Conservation (phyloP, 1,140 invertebrate species). For the Diuraphis noxia region DNA sequence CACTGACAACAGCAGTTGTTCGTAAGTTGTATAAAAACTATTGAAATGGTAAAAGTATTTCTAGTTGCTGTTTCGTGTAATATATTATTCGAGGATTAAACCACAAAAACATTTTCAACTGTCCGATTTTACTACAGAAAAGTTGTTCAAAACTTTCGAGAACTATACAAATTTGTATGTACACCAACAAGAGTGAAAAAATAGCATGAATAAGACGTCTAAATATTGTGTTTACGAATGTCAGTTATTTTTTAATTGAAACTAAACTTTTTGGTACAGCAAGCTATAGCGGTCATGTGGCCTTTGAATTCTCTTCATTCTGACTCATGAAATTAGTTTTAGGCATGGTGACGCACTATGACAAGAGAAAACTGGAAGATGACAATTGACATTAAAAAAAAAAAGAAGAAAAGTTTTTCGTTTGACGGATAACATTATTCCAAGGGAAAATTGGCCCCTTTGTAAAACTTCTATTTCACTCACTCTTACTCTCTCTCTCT, state of each 20-base stretch:
- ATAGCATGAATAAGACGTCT: neutral
- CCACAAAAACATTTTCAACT: neutral
- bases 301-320: neutral
- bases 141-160: neutral
- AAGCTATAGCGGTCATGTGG: slow-evolving; percentile 14
- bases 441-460: neutral
- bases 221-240: slow-evolving; percentile 24
- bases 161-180: neutral
- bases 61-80: neutral
- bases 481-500: neutral
- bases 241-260: slow-evolving; percentile 36
- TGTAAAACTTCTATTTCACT: too few relatives aligned
- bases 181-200: neutral
- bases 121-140: neutral
- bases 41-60: neutral
- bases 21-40: neutral
- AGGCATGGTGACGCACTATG: neutral
- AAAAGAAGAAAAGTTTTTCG: slow-evolving; percentile 14
- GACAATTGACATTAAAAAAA: slow-evolving; percentile 25
- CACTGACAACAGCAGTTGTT: neutral
- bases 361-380: slow-evolving; percentile 8
- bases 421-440: slow-evolving; percentile 13
- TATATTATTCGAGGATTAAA: neutral
- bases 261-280: slow-evolving; percentile 7
- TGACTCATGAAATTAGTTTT: slow-evolving; percentile 33